Percentiles rank a stretch among this genome's conserved stretches.
Conservation (phyloP, 1,140 invertebrate species). For the Neodiprion fabricii region DNA sequence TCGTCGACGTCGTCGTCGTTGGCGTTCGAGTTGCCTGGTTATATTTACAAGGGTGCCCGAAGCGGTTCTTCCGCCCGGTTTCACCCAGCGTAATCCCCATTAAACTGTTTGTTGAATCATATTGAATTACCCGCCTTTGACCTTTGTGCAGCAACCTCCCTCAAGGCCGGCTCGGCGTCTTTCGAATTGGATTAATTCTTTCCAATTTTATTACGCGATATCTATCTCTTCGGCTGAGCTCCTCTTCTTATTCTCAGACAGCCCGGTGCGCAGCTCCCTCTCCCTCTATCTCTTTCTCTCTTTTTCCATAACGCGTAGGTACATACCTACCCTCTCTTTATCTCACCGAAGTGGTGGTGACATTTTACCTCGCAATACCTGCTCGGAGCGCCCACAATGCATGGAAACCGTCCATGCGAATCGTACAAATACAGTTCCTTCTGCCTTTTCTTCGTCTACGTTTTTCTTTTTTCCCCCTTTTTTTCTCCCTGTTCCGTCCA, state of each 20-base stretch:
- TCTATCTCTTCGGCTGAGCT: neutral
- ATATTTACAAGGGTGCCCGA: slow-evolving; percentile 4
- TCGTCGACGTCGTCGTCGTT: too few relatives aligned
- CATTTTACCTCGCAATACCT: slow-evolving; percentile 13
- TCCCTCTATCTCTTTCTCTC: slow-evolving; percentile 20
- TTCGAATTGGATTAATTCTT: slow-evolving; percentile 50
- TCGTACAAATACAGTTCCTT: slow-evolving; percentile 1
- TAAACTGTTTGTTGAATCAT: slow-evolving; percentile 56
- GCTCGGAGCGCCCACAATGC: slow-evolving; percentile 2
- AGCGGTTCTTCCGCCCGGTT: slow-evolving; percentile 47
- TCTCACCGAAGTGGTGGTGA: neutral
- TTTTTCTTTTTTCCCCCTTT: neutral
- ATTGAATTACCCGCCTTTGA: slow-evolving; percentile 49
- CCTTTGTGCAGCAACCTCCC: slow-evolving; percentile 20
- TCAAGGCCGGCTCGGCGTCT: slow-evolving; percentile 39
- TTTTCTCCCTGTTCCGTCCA: neutral
- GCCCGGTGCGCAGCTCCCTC: slow-evolving; percentile 18
- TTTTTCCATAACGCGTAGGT: neutral
- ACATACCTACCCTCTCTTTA: neutral
- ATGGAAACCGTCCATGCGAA: slow-evolving; percentile 13
- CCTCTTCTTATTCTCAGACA: slow-evolving; percentile 6
- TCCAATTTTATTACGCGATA: slow-evolving; percentile 46
- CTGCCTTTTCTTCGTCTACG: neutral
- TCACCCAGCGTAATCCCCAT: slow-evolving; percentile 49
- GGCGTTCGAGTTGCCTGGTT: neutral